A percentile compares a stretch with the other conserved stretches of the same genome.
Conservation (phyloP, 2,797 vertebrate species). For the Gymnopithys bicolor region DNA sequence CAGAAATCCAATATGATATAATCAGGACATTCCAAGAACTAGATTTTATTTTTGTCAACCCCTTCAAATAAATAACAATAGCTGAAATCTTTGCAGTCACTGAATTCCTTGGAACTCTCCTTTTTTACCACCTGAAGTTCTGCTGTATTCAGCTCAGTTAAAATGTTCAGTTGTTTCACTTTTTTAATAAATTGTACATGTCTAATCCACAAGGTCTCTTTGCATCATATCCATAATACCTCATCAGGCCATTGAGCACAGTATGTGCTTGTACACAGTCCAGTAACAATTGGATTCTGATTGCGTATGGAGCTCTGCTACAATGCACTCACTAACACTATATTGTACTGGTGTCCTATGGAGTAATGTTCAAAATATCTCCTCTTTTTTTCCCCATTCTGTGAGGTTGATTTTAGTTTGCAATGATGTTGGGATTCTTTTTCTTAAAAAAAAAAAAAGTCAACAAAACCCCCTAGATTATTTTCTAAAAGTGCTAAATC, state of each 20-base stretch:
- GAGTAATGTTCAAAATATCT: slow-evolving; percentile 83
- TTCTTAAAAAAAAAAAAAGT: neutral
- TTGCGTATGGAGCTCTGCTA: slow-evolving; percentile 79
- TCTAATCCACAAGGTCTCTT: slow-evolving; percentile 78
- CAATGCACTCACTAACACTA: slow-evolving; percentile 77
- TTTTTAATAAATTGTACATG: slow-evolving; percentile 78
- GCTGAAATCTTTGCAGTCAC: neutral
- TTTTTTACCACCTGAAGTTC: slow-evolving; percentile 42
- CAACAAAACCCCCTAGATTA: slow-evolving; percentile 4
- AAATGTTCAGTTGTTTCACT: slow-evolving; percentile 68
- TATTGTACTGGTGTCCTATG: slow-evolving; percentile 79
- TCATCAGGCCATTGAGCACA: slow-evolving; percentile 92
- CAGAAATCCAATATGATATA: slow-evolving; percentile 30
- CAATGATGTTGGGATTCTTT: neutral
- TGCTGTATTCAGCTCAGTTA: slow-evolving; percentile 47
- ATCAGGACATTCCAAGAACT: slow-evolving; percentile 1
- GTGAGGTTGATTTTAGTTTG: slow-evolving; percentile 77
- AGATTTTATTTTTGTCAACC: neutral
- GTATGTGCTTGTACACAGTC: slow-evolving; percentile 82
- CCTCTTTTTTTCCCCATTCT: slow-evolving; percentile 77
- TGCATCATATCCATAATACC: slow-evolving; percentile 83
- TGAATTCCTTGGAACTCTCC: neutral
- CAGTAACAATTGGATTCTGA: slow-evolving; percentile 86
- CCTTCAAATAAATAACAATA: neutral
- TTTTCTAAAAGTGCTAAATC: slow-evolving; percentile 63